Conservation (phyloP, 2,113 vertebrate species). For the Lucifuga dentata region DNA sequence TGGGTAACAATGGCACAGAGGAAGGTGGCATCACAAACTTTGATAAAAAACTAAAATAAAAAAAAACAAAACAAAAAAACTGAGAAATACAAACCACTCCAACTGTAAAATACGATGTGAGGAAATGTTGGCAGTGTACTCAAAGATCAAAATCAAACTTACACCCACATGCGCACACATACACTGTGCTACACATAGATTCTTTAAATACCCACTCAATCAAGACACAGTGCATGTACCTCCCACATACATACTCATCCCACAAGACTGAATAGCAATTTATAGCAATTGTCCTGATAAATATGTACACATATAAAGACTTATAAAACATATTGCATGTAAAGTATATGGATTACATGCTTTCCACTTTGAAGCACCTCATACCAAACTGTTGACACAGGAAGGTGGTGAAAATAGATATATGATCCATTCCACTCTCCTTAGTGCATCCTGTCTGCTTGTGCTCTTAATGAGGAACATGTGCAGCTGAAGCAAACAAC, state of each 20-base stretch:
- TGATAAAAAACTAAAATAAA: too few species aligned
- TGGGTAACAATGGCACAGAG: conserved; percentile 69
- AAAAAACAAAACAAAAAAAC: too few species aligned
- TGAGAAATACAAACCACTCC: conserved; percentile 70
- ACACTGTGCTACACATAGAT: conserved; percentile 29
- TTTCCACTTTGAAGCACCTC: conserved; percentile 37
- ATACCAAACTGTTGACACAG: conserved; percentile 40
- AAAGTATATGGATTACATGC: background rate
- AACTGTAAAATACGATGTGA: conserved; percentile 61
- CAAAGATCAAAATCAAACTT: conserved; percentile 52
- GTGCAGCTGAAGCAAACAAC: conserved; percentile 67
- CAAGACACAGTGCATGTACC: conserved; percentile 34
- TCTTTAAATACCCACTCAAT: conserved; percentile 66
- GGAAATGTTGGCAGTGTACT: conserved; percentile 61
- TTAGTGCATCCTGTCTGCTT: conserved; percentile 66
- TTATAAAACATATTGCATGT: conserved; percentile 11
- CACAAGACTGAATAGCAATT: conserved; percentile 29
- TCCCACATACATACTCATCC: conserved; percentile 33
- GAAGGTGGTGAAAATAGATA: conserved; percentile 59
- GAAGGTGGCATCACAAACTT: conserved; percentile 63
- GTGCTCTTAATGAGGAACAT: conserved; percentile 79
- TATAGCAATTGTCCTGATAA: conserved; percentile 5
- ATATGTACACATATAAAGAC: conserved; percentile 33
- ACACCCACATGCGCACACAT: conserved; percentile 17
- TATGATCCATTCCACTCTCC: conserved; percentile 63